Conservation (phyloP, 2,888 invertebrate genomes). For the Heliconius hortense region DNA sequence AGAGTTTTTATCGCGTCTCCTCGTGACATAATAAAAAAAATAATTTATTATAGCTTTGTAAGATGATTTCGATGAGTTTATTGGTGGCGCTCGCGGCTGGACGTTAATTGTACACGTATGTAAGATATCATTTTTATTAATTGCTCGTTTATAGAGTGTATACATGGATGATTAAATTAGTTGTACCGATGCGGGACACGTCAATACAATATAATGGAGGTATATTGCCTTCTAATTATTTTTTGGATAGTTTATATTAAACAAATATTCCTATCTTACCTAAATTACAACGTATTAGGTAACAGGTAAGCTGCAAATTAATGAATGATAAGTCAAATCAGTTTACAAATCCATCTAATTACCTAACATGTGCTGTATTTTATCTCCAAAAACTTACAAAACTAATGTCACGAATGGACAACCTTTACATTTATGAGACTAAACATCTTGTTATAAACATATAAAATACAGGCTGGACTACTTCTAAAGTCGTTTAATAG, state of each 20-base stretch:
- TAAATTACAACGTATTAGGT: not conserved
- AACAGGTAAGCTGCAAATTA: not conserved
- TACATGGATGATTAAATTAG: constrained; percentile 55
- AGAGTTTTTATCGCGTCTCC: constrained; percentile 70
- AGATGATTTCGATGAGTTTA: constrained; percentile 77
- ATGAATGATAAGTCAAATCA: not conserved
- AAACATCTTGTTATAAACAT: constrained; percentile 27
- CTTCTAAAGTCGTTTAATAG: constrained; percentile 49
- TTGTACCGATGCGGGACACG: constrained; percentile 64
- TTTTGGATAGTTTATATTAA: not conserved
- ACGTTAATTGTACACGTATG: constrained; percentile 68
- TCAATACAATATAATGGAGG: constrained; percentile 44
- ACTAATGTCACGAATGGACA: not conserved
- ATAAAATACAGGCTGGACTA: constrained; percentile 37
- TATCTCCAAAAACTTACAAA: not conserved
- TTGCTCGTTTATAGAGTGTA: constrained; percentile 70
- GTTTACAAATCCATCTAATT: not conserved
- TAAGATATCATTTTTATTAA: constrained; percentile 78
- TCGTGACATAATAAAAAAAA: constrained; percentile 80
- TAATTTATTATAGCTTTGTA: constrained; percentile 73
- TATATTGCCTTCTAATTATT: not conserved
- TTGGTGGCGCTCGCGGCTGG: constrained; percentile 67
- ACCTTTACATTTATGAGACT: constrained; percentile 10
- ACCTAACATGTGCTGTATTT: not conserved
- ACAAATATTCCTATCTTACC: not conserved